Conservation (phyloP, 2,797 vertebrate species). For the Urophycis tenuis region DNA sequence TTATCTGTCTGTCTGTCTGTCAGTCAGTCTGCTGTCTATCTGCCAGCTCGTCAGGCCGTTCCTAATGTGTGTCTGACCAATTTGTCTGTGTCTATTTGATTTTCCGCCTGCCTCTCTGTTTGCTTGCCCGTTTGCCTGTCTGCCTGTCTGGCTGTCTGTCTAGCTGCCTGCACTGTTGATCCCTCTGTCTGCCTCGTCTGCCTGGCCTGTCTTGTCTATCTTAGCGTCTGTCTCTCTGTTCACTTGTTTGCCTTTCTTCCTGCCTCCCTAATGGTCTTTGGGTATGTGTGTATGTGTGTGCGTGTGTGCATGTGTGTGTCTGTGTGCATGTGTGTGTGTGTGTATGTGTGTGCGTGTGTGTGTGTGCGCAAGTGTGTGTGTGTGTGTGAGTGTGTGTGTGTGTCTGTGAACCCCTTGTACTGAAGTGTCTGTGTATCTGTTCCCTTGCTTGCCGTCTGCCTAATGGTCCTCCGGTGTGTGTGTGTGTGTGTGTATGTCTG, state of each 20-base stretch:
- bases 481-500: slow-evolving; percentile 12
- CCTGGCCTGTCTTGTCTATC: not conserved
- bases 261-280: not conserved
- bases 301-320: not conserved
- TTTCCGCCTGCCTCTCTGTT: too few relatives aligned
- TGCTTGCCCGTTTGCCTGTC: not conserved
- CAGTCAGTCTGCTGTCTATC: not conserved
- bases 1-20: not conserved
- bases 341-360: not conserved
- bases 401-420: not conserved
- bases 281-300: too few relatives aligned
- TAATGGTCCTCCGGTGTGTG: not conserved
- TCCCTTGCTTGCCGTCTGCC: not conserved
- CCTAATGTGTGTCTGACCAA: too few relatives aligned
- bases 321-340: too few relatives aligned
- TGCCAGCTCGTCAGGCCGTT: not conserved
- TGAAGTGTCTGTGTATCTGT: not conserved
- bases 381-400: not conserved
- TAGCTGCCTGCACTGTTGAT: not conserved
- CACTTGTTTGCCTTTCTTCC: not conserved
- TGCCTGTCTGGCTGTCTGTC: not conserved
- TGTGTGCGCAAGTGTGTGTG: too few relatives aligned
- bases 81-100: too few relatives aligned
- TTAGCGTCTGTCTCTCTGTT: not conserved
- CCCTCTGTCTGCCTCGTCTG: not conserved